Evolutionary conservation across 2,113 vertebrate species (phyloP), one percentile per base, ranked within the genome.

Genomic region (Speoplatyrhinus poulsoni): DNA sequence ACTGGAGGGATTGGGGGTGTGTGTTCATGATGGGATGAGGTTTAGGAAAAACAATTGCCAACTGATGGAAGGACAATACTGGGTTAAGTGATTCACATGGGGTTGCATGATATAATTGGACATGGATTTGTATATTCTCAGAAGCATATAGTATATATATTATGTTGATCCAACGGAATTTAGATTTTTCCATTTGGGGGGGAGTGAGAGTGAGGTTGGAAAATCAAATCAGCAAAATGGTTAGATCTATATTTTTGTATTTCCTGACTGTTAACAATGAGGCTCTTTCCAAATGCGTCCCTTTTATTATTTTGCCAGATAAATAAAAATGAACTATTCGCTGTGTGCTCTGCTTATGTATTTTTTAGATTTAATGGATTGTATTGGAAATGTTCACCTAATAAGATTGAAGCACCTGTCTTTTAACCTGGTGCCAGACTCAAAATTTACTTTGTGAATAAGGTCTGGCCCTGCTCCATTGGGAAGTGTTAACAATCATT

Each of bases 161-260:
- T 75, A 79, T 83, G 85, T 87, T 82, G 75, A 88, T 89, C 87
- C 87, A 90, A 91, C 88, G 84, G 87, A 75, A 80, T 75, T 74
- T 77, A 83, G 73, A 66, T 50, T 76, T 73, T 84, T 87, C 50
- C 74, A 79, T 86, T 87, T 85, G 73, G 83, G 83, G 66, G 67
- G 62, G 72, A 36, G 54, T 1, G 19, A 15, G n/a, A 56, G 54
- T 16, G 7, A 56, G 79, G 84, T 77, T 74, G 86, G 76, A 79
- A n/a, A 87, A 79, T 77, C 64, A 46, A 84, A 86, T 87, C 66
- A 79, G 46, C 75, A 83, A 74, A 90, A 82, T 85, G 82, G 67
- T 87, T 86, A 85, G 85, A 88, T 90, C 87, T 89, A 81, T 93
- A 90, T 92, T 92, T 92, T 91, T 92, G 84, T 90, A 89, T 92